A percentile compares a stretch with the other conserved stretches of the same genome.
These are phyloP conservation scores for Mus spretus DNA, from an alignment of 2,797 vertebrate species.

Conservation along the genomic window DNA sequence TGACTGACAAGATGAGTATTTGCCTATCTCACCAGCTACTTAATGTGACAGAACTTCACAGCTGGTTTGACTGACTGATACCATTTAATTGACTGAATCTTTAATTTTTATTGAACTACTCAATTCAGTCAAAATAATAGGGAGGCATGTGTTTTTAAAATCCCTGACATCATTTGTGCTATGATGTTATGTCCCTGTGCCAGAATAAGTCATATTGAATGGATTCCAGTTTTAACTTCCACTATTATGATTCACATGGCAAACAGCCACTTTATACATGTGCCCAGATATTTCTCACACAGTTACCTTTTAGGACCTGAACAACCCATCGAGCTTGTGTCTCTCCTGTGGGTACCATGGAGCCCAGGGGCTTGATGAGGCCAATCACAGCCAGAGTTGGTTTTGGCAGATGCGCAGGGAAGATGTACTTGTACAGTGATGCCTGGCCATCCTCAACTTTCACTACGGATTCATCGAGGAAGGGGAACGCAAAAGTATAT, in stretches of 20 bases:
- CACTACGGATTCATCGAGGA: conserved; percentile 89
- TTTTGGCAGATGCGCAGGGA: conserved; percentile 88
- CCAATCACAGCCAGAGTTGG: conserved; percentile 91
- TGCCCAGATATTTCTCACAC: background rate
- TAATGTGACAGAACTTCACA: background rate
- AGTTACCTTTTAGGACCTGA: conserved; percentile 91
- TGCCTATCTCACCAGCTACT: background rate
- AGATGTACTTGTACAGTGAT: conserved; percentile 91
- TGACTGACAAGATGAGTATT: background rate
- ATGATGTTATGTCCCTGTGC: background rate
- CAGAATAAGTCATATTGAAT: background rate
- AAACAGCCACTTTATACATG: background rate
- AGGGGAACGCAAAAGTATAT: conserved; percentile 91
- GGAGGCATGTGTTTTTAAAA: conserved; percentile 15
- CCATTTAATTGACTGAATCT: background rate
- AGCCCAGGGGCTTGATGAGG: conserved; percentile 88
- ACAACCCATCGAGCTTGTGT: conserved; percentile 91
- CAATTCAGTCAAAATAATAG: conserved; percentile 31
- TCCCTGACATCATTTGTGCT: background rate
- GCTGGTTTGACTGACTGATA: background rate
- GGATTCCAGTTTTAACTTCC: background rate
- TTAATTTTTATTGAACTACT: background rate
- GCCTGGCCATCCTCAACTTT: conserved; percentile 88
- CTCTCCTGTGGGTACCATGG: conserved; percentile 88
- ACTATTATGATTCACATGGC: background rate